Conservation (phyloP, 2,797 vertebrate species). For the Peromyscus melanophrys region DNA sequence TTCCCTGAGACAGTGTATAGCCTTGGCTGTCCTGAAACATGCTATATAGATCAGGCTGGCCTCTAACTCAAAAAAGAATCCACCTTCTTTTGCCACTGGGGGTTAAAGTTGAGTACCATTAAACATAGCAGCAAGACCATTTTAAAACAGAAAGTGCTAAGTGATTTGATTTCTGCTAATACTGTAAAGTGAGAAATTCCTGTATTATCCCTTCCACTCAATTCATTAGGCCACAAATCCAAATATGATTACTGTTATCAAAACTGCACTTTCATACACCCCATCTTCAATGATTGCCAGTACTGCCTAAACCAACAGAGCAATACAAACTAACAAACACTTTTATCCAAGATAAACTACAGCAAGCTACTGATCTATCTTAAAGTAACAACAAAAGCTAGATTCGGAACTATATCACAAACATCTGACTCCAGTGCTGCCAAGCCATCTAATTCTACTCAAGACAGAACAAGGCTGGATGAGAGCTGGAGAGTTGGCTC, state of each 20-base stretch:
- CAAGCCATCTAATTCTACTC: constrained; percentile 12
- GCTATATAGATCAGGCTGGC: not conserved
- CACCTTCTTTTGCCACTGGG: not conserved
- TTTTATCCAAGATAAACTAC: constrained; percentile 38
- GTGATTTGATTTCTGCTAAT: constrained; percentile 40
- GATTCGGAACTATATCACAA: not conserved
- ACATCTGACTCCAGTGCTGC: not conserved
- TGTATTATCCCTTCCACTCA: not conserved
- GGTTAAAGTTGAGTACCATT: not conserved
- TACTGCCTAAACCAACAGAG: not conserved
- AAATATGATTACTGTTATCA: not conserved
- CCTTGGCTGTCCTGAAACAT: not conserved
- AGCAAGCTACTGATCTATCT: not conserved
- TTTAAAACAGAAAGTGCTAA: not conserved
- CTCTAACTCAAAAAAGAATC: not conserved
- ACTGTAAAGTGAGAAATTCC: constrained; percentile 5
- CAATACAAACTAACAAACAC: not conserved
- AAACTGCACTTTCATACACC: not conserved
- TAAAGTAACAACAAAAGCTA: not conserved
- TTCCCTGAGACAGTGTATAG: not conserved
- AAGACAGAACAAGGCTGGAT: not conserved
- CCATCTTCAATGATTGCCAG: not conserved
- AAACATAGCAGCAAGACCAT: not conserved
- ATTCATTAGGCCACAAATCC: not conserved
- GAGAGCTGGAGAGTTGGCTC: not conserved